Conservation (phyloP, 1,140 invertebrate genomes). For the Drosophila paulistorum region DNA sequence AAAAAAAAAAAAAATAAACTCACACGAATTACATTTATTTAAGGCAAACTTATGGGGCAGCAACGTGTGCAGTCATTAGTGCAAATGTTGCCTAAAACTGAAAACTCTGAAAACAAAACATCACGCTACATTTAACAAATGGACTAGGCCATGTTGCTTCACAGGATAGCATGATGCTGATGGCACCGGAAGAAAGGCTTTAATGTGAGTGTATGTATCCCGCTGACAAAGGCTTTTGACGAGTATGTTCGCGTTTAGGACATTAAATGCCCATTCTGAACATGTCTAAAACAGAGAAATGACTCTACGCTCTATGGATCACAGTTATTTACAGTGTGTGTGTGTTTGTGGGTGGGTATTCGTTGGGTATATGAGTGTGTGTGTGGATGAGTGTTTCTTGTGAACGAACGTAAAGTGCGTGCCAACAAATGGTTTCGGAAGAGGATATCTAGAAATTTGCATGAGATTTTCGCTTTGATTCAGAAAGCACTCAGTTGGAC, state of each 20-base stretch:
- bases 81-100: slow-evolving; percentile 64
- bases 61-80: slow-evolving; percentile 72
- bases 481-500: slow-evolving; percentile 19
- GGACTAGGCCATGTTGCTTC: slow-evolving; percentile 47
- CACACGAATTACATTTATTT: not conserved
- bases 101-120: slow-evolving; percentile 58
- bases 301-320: slow-evolving; percentile 31
- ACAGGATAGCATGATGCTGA: not conserved
- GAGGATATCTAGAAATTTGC: slow-evolving; percentile 41
- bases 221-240: slow-evolving; percentile 65
- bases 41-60: not conserved
- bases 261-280: slow-evolving; percentile 73
- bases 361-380: not conserved
- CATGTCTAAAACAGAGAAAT: slow-evolving; percentile 73
- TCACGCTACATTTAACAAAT: slow-evolving; percentile 78
- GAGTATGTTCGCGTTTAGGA: slow-evolving; percentile 45
- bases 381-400: slow-evolving; percentile 23
- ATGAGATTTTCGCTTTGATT: slow-evolving; percentile 48
- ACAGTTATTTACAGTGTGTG: slow-evolving; percentile 3
- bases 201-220: slow-evolving; percentile 30
- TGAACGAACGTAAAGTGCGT: slow-evolving; percentile 69
- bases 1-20: too few species aligned
- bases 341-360: not conserved
- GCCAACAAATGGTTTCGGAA: slow-evolving; percentile 14
- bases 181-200: slow-evolving; percentile 31